Percentiles rank a stretch among this genome's conserved stretches.
Conservation (phyloP, 2,888 invertebrate genomes). For the Limenitis camilla region DNA sequence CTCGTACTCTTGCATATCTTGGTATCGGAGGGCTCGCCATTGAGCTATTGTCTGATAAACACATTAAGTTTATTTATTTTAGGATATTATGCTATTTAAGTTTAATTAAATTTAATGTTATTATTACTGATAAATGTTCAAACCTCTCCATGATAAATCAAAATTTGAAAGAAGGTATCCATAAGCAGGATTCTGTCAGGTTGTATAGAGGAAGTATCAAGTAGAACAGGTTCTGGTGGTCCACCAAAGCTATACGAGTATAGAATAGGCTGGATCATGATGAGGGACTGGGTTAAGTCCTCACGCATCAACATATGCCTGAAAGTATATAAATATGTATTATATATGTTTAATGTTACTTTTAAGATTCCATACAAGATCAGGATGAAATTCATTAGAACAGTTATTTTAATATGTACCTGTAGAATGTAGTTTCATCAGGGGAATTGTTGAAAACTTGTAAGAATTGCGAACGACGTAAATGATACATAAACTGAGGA, state of each 20-base stretch:
- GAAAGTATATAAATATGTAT: slow-evolving; percentile 18
- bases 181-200: slow-evolving; percentile 97
- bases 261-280: slow-evolving; percentile 99
- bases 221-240: slow-evolving; percentile 95
- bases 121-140: background rate
- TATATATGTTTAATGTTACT: background rate
- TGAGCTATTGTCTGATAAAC: slow-evolving; percentile 93
- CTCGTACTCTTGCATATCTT: slow-evolving; percentile 97
- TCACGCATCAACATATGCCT: slow-evolving; percentile 98
- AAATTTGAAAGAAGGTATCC: slow-evolving; percentile 99
- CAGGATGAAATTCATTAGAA: background rate
- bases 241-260: slow-evolving; percentile 99
- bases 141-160: slow-evolving; percentile 99
- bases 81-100: background rate
- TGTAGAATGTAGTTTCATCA: slow-evolving; percentile 98
- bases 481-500: slow-evolving; percentile 99
- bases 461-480: slow-evolving; percentile 97
- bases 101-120: background rate
- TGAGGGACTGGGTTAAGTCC: slow-evolving; percentile 96
- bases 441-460: slow-evolving; percentile 99
- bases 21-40: slow-evolving; percentile 96
- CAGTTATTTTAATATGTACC: slow-evolving; percentile 60
- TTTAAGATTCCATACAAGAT: background rate
- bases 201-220: slow-evolving; percentile 98
- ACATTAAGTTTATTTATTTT: background rate